These are phyloP conservation scores for Labeo rohita DNA, from an alignment of 2,113 vertebrate genomes.

Conservation along the genomic window DNA sequence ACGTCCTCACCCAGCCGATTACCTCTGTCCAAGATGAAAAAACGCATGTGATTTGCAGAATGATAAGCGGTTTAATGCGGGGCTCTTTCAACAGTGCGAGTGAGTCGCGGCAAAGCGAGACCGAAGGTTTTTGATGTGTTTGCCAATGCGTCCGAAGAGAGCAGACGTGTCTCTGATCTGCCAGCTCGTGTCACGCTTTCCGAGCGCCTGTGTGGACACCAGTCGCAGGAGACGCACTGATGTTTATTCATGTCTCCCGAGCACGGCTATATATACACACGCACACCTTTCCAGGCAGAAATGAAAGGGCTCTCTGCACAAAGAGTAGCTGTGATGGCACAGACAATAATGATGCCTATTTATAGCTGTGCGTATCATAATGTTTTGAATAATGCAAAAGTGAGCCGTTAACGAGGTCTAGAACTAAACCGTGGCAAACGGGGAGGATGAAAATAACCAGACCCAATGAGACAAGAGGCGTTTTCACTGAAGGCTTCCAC, in stretches of 20 bases:
- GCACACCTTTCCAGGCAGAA: background rate
- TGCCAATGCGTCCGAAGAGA: conserved; percentile 49
- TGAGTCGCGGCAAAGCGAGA: background rate
- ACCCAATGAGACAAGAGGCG: background rate
- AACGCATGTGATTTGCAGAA: background rate
- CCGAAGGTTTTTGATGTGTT: conserved; percentile 44
- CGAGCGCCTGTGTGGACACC: conserved; percentile 40
- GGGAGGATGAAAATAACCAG: background rate
- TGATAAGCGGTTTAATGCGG: background rate
- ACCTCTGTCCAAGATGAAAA: background rate
- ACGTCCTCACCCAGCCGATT: too few species aligned
- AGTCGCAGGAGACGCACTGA: conserved; percentile 31
- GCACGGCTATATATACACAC: conserved; percentile 40
- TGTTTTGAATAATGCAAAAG: conserved; percentile 29
- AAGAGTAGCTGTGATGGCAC: background rate
- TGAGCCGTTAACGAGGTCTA: background rate
- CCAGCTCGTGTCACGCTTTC: background rate
- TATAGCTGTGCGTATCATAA: conserved; percentile 20
- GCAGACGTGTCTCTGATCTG: conserved; percentile 23
- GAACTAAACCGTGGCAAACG: background rate
- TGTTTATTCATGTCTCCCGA: conserved; percentile 56
- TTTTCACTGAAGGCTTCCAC: background rate
- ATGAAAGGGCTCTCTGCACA: background rate
- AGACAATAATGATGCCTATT: conserved; percentile 32
- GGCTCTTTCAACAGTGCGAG: conserved; percentile 29